phyloP scores from a whole-genome alignment of 2,888 invertebrate species.

The Eupithecia pulchellata region DNA sequence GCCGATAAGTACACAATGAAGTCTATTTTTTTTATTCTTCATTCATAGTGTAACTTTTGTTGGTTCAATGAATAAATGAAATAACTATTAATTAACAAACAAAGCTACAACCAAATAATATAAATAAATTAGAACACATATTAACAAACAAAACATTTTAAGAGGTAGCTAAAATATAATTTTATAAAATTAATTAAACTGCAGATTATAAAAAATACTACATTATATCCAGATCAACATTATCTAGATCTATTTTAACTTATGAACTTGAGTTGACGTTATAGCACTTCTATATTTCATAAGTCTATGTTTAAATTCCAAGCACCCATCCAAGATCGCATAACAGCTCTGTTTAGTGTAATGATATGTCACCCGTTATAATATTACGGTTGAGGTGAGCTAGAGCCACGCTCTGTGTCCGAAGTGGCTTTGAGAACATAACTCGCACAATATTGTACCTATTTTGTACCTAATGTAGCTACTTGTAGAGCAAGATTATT shows the following conservation, averaged over 20 bases:
- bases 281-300: background rate
- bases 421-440: constrained; percentile 11
- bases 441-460: constrained; percentile 6
- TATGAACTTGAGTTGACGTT: background rate
- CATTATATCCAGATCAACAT: background rate
- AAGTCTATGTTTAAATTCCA: background rate
- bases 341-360: constrained; percentile 14
- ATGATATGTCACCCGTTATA: constrained; percentile 31
- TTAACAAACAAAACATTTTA: too few species aligned
- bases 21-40: too few species aligned
- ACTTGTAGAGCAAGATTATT: background rate
- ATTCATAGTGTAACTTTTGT: too few species aligned
- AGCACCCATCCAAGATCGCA: background rate
- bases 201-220: background rate
- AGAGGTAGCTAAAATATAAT: too few species aligned
- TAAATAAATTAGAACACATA: too few species aligned
- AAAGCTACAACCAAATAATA: too few species aligned
- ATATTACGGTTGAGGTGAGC: constrained; percentile 23
- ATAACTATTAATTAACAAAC: too few species aligned
- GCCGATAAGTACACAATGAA: too few species aligned
- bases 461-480: background rate
- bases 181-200: too few species aligned
- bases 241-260: background rate
- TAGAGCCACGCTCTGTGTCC: constrained; percentile 16
- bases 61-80: too few species aligned